Conservation (phyloP, 2,797 vertebrate species). For the Pagetopsis macropterus region DNA sequence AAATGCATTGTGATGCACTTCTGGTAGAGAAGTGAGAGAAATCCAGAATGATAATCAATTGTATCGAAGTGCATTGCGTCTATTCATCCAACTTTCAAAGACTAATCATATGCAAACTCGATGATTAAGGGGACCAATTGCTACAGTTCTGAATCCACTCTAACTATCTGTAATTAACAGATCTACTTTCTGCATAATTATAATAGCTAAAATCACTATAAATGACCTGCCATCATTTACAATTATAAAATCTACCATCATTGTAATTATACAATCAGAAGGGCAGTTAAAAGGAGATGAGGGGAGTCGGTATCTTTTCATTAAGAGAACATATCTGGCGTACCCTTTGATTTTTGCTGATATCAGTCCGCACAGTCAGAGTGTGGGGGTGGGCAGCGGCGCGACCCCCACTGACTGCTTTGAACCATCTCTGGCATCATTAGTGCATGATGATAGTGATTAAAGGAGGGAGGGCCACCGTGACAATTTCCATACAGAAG, state of each 20-base stretch:
- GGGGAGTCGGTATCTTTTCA: constrained; percentile 60
- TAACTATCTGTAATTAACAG: constrained; percentile 61
- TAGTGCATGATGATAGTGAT: constrained; percentile 66
- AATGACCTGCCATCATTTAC: constrained; percentile 69
- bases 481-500: constrained; percentile 47
- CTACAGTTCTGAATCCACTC: constrained; percentile 38
- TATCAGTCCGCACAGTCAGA: constrained; percentile 46
- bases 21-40: constrained; percentile 1
- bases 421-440: constrained; percentile 70
- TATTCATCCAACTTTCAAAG: constrained; percentile 19
- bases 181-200: constrained; percentile 66
- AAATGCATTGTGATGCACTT: not conserved
- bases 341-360: constrained; percentile 61
- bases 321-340: constrained; percentile 62
- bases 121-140: constrained; percentile 52
- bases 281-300: constrained; percentile 60
- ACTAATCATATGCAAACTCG: constrained; percentile 32
- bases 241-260: constrained; percentile 64
- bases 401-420: constrained; percentile 60
- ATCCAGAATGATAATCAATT: constrained; percentile 7
- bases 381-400: constrained; percentile 49
- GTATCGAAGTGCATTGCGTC: constrained; percentile 18
- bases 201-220: constrained; percentile 64
- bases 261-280: constrained; percentile 72
- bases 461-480: constrained; percentile 49